phyloP scores from a whole-genome alignment of 92 coral and sea anemone genomes.

The Epizoanthus scotinus region DNA sequence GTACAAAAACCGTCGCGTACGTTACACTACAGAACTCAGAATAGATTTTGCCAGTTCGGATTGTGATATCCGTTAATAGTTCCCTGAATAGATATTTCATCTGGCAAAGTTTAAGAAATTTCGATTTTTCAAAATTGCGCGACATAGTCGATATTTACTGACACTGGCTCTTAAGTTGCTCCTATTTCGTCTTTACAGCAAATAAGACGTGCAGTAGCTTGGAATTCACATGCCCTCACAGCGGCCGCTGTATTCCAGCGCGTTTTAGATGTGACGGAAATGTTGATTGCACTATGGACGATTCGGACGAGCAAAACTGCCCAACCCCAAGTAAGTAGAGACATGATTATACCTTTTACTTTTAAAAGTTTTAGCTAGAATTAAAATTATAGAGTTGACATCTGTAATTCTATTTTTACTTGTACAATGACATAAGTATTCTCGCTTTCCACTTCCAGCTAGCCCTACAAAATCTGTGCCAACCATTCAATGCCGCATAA shows the following conservation, averaged over 20 bases:
- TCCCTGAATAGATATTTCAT: no score
- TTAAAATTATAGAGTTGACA: no score
- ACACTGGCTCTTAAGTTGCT: no score
- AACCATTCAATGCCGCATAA: conserved; percentile 38
- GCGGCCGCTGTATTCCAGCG: conserved; percentile 69
- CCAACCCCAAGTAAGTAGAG: conserved; percentile 39
- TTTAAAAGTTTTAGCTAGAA: no score
- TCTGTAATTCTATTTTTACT: background rate
- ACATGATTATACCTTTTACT: no score
- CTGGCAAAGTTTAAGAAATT: no score
- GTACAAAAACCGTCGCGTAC: no score
- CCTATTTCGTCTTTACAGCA: conserved; percentile 26
- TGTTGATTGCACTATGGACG: conserved; percentile 62
- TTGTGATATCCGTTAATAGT: no score
- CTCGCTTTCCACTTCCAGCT: background rate
- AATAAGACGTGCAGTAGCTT: conserved; percentile 52
- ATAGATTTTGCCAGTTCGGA: no score
- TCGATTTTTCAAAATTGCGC: no score
- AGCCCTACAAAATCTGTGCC: conserved; percentile 44
- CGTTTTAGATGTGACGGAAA: conserved; percentile 69
- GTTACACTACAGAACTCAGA: no score
- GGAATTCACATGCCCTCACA: conserved; percentile 55
- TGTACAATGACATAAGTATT: background rate
- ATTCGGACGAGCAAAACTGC: conserved; percentile 76
- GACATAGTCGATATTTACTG: no score